Percentiles rank a stretch among this genome's conserved stretches.
These are phyloP conservation scores for Scytalopus superciliaris DNA, from an alignment of 2,113 vertebrate species.

Conservation along the genomic window DNA sequence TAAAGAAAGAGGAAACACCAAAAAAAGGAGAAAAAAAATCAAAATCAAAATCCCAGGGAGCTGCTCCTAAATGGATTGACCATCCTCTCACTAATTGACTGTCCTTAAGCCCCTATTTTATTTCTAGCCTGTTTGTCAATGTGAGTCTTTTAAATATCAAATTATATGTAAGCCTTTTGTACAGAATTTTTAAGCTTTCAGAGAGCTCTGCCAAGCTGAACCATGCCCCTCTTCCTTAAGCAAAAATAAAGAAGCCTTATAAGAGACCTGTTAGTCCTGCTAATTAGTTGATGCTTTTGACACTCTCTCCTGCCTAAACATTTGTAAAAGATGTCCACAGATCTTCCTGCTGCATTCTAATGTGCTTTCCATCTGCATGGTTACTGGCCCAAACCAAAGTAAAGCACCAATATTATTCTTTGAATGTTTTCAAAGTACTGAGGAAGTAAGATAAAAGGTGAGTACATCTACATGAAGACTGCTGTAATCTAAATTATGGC, in stretches of 20 bases:
- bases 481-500: neutral
- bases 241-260: neutral
- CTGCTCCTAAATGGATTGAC: neutral
- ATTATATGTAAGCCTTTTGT: neutral
- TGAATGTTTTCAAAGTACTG: neutral
- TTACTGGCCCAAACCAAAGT: neutral
- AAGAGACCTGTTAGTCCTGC: neutral
- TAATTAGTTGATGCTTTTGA: neutral
- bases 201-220: neutral
- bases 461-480: neutral
- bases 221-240: neutral
- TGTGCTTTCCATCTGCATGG: neutral
- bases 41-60: neutral
- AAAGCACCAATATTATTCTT: neutral
- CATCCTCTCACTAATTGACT: neutral
- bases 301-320: neutral
- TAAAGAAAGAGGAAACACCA: neutral
- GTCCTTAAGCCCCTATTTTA: neutral
- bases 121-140: neutral
- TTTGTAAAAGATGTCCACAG: neutral
- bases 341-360: neutral
- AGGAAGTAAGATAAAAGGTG: neutral
- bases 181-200: neutral
- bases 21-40: neutral
- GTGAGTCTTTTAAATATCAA: neutral